Base-by-base conservation (phyloP, 2,113 vertebrate genomes). In the Phocoena phocoena region DNA sequence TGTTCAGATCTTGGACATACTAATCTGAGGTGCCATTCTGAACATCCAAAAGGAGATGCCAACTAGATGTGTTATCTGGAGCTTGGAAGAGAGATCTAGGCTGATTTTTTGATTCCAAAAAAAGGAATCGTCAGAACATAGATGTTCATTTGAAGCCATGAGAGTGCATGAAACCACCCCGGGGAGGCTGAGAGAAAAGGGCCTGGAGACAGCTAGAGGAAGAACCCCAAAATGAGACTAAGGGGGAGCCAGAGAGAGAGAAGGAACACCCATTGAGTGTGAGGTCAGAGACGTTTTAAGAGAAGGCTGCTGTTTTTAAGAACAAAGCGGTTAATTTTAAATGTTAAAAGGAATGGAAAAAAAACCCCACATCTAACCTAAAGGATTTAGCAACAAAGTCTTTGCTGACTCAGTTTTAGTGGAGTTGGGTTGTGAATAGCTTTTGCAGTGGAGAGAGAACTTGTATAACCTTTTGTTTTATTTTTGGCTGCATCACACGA, bases 261-360 rank as follows among this genome's bases (percentile, higher is more conserved):
- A 80, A 91, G 67, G 47, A 82, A 87, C 86, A 92, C 2, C 5
- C 20, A 28, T 47, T 71, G 28, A 91, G 15, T 88, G n/a, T 84
- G 50, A 55, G 33, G 8, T 47, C 76, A 95, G 47, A 70, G 14
- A 73, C 58, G 21, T 63, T 82, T 79, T 73, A 76, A 80, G 38
- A 94, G 58, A 89, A 94, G 53, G 17, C n/a, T 94, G 28, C 50
- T 68, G 74, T 53, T 96, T 68, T 68, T 33, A 80, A 92, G 8
- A 67, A 74, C 12, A 77, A 76, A 77, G 13, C 18, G n/a, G 25
- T 86, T 31, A 85, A 47, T 89, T 92, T 95, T 85, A 92, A 94
- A 80, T 76, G 31, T 89, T 76, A 60, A 87, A 88, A 92, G 41
- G 1, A 79, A 68, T 68, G 26, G 26, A 53, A 77, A 84, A 67